Conservation (phyloP, 2,113 vertebrate genomes). For the Prionailurus viverrinus region DNA sequence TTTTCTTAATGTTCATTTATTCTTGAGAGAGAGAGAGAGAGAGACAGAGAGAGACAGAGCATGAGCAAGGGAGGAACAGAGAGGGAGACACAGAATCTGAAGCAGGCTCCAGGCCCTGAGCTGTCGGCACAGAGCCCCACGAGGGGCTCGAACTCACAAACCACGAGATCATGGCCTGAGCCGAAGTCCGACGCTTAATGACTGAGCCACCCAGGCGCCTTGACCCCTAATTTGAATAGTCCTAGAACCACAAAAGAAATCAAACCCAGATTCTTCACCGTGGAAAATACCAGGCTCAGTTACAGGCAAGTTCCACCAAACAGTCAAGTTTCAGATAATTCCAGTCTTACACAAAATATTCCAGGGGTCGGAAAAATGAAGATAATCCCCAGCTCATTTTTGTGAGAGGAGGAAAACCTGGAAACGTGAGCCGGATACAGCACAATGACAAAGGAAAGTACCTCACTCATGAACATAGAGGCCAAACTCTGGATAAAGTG, state of each 20-base stretch:
- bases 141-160: too few species aligned
- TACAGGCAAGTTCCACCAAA: neutral
- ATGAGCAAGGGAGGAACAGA: too few species aligned
- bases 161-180: too few species aligned
- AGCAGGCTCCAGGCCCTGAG: too few species aligned
- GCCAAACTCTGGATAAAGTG: neutral
- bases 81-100: too few species aligned
- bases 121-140: too few species aligned
- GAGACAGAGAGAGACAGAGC: too few species aligned
- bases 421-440: neutral
- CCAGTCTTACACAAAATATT: neutral
- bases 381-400: neutral
- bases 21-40: too few species aligned
- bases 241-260: neutral
- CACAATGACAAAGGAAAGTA: neutral
- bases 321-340: neutral
- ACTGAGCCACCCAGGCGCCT: too few species aligned
- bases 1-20: too few species aligned
- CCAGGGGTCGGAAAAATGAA: neutral
- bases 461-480: neutral
- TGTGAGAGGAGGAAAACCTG: neutral
- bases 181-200: too few species aligned
- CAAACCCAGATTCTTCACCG: neutral
- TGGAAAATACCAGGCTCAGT: neutral
- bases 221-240: neutral